These are phyloP conservation scores for Megalops atlanticus DNA, from an alignment of 2,113 vertebrate genomes.

Conservation along the genomic window DNA sequence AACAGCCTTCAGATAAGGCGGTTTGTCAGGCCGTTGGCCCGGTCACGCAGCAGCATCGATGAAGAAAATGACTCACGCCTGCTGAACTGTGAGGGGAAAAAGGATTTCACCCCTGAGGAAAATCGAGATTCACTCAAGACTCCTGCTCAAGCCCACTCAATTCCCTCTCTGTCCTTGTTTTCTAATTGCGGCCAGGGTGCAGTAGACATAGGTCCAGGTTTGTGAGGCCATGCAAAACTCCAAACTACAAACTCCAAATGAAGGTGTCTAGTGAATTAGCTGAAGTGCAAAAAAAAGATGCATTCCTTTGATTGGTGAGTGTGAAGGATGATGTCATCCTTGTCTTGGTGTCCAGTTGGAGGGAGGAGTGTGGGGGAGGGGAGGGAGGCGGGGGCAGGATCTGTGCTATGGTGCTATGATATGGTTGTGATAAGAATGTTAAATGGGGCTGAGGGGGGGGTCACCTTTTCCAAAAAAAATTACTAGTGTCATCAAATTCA, in stretches of 20 bases:
- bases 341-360: constrained; percentile 6
- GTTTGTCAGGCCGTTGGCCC: constrained; percentile 40
- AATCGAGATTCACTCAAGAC: constrained; percentile 40
- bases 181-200: background rate
- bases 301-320: background rate
- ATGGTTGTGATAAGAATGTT: background rate
- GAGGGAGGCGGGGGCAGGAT: background rate
- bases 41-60: constrained; percentile 50
- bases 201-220: background rate
- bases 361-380: background rate
- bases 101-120: constrained; percentile 59
- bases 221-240: background rate
- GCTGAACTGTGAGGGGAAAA: constrained; percentile 54
- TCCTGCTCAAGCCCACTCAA: constrained; percentile 40
- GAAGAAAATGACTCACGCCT: constrained; percentile 58
- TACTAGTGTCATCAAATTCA: too few species aligned
- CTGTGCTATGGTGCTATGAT: background rate
- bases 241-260: background rate
- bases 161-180: constrained; percentile 23
- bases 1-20: constrained; percentile 33
- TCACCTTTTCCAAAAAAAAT: too few species aligned
- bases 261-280: background rate
- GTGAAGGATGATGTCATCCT: constrained; percentile 4
- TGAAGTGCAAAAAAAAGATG: background rate
- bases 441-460: background rate